Conservation (phyloP, 2,113 vertebrate genomes). For the Piprites chloris region DNA sequence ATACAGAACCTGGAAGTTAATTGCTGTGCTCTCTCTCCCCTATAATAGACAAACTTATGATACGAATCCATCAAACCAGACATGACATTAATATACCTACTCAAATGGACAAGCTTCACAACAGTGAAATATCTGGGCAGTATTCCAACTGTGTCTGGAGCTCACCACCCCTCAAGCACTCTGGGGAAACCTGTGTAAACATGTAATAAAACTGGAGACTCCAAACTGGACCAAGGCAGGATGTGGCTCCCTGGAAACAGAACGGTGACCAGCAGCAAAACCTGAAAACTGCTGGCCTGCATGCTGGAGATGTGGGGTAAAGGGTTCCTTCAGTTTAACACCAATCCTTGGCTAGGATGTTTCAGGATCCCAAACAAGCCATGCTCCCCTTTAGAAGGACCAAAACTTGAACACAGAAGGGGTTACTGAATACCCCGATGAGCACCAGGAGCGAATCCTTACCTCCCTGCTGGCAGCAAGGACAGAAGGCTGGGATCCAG, state of each 20-base stretch:
- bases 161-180: slow-evolving; percentile 60
- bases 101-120: slow-evolving; percentile 60
- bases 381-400: neutral
- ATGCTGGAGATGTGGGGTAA: neutral
- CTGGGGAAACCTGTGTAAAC: slow-evolving; percentile 62
- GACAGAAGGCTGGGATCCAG: slow-evolving; percentile 87
- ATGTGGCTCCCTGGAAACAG: slow-evolving; percentile 48
- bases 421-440: neutral
- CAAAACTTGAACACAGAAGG: neutral
- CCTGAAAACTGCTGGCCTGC: neutral
- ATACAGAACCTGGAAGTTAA: slow-evolving; percentile 26
- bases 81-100: slow-evolving; percentile 58
- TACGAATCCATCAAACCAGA: slow-evolving; percentile 54
- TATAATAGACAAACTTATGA: slow-evolving; percentile 12
- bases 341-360: neutral
- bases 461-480: slow-evolving; percentile 91
- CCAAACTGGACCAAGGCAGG: slow-evolving; percentile 30
- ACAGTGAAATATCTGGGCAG: slow-evolving; percentile 63
- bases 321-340: slow-evolving; percentile 4
- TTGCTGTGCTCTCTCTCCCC: slow-evolving; percentile 32
- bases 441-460: slow-evolving; percentile 16
- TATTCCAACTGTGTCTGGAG: slow-evolving; percentile 56
- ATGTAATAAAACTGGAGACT: slow-evolving; percentile 62
- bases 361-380: slow-evolving; percentile 19
- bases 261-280: slow-evolving; percentile 38